Evolutionary conservation across 2,888 invertebrate species (phyloP), one percentile per base, ranked within the genome.

Genomic region (Euclidia mi): DNA sequence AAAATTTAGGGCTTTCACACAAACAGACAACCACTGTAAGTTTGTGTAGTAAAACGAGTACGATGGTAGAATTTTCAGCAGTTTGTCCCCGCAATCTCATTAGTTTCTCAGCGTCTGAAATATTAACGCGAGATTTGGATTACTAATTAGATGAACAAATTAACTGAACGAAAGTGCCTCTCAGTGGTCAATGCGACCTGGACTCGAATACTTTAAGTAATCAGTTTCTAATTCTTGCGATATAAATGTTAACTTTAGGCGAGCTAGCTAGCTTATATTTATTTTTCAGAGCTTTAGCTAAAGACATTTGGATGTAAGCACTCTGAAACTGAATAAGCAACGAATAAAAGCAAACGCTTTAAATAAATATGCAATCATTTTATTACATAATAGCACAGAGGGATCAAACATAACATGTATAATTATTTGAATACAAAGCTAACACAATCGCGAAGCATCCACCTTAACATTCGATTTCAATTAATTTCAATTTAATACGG

Each of bases 401-500:
- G 9, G 1, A 31, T 37, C 20, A 7, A 25, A 25, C 20, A 25
- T 25, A 6, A 28, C 9, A 28, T 40, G 34, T 34, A 28, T 40
- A 38, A 35, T 45, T 32, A 45, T 40, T 28, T 35, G 11, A 35
- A 43, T 52, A 38, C 56, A 47, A 49, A 56, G 44, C 44, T 18
- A 25, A 49, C 60, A 73, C 59, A 70, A 60, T 66, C 37, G 47
- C 58, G 25, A 60, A 47, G 50, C 53, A 55, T 42, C 56, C 37
- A 48, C 53, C 47, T 57, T 53, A 37, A 56, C 35, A 74, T 71
- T 74, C 61, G 53, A 72, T 65, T 75, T 61, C 65, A 65, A 75
- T 73, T 73, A 73, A 75, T 75, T 71, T 75, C 60, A 75, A 73
- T 73, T 71, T 67, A 53, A 48, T 37, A 59, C 65, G 76, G 56